Evolutionary conservation across 1,140 invertebrate species (phyloP), one percentile per base, ranked within the genome.

Genomic region (Drosophila sucinea): DNA sequence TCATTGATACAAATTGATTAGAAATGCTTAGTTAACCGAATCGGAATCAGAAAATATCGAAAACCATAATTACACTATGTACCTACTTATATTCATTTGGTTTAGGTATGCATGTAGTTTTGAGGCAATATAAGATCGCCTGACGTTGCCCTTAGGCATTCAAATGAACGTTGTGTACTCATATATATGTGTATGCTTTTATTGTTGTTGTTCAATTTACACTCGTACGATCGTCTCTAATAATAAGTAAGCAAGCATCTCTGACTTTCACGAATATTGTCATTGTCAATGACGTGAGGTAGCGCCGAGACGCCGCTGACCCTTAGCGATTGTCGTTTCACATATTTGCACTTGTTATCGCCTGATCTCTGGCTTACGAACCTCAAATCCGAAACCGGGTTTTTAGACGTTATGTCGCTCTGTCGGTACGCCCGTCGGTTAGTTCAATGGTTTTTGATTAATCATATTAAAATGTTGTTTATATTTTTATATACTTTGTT

Each of bases 221-320:
- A 77, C 84, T 87, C 83, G 83, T 89, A 87, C 80, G 84, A 87
- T 89, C 67, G 74, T 77, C 67, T 80, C 44, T 51, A 51, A 51
- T 51, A 51, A 51, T 51, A 51, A 87, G 74, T 77, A 77, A 67
- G 72, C 67, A 60, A 70, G 56, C 56, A 69, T 62, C 56, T 60
- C 40, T 57, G 62, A 74, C 67, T 54, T 41, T 44, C 32, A 56
- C 32, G 33, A 29, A 55, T 60, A 77, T 73, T 87, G 83, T 83
- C 83, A 87, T 89, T 87, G 83, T 27, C 83, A 87, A 87, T 87
- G 83, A 87, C 83, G 84, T 66, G 69, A 27, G 44, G 44, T 51
- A 51, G 44, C 2, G 44, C 1, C 44, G 44, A 23, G 71, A 44
- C 77, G 57, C 38, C 54, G 60, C 60, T 72, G 83, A 87, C 83